Conservation (phyloP, 53 echinoderm and acorn worm genomes). For the Zoroaster sp. region DNA sequence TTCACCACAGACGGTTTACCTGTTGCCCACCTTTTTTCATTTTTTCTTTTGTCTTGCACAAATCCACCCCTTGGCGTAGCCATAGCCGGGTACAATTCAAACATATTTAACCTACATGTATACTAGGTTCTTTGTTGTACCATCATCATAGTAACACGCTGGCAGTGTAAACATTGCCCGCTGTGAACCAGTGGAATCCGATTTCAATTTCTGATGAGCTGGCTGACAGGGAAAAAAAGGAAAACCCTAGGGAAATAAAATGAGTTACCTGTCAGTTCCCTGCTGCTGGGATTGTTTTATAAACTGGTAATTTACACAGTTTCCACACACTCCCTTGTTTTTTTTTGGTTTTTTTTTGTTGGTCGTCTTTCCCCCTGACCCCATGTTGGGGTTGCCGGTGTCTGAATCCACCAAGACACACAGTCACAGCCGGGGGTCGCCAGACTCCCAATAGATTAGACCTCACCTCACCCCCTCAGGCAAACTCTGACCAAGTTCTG, state of each 20-base stretch:
- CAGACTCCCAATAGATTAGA: constrained; percentile 6
- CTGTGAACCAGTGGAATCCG: background rate
- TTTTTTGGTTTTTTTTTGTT: background rate
- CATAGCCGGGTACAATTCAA: constrained; percentile 21
- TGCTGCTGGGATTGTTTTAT: background rate
- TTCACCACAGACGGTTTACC: background rate
- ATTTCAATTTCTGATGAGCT: background rate
- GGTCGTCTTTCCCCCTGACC: background rate
- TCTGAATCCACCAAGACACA: background rate
- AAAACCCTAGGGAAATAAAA: no score
- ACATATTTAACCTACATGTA: constrained; percentile 22
- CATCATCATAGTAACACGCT: background rate
- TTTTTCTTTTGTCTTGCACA: background rate
- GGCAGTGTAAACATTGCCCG: constrained; percentile 10
- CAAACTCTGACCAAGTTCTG: constrained; percentile 37
- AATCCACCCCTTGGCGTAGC: background rate
- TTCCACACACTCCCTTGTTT: background rate
- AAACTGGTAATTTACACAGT: background rate
- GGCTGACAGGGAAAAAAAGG: background rate
- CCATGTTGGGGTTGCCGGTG: background rate
- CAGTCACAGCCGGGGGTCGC: constrained; percentile 14
- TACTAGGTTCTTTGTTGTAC: background rate
- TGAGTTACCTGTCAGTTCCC: no score
- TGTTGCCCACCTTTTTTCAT: background rate
- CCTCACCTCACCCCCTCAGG: background rate